Conservation (phyloP, 2,113 vertebrate genomes). For the Oreochromis spilurus region DNA sequence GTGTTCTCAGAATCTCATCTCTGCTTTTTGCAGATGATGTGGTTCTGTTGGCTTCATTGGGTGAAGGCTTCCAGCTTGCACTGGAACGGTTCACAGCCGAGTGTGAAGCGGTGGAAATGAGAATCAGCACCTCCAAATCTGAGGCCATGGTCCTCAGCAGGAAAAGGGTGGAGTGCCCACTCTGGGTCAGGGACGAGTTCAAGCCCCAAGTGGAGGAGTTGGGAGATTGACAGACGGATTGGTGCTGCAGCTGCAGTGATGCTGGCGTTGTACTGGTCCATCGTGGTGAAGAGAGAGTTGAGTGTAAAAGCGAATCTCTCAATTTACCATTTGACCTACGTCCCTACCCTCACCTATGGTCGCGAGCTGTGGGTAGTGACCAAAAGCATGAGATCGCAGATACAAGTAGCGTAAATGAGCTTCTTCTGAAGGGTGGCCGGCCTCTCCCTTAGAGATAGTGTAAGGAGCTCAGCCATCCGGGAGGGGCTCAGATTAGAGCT, state of each 20-base stretch:
- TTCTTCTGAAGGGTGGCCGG: accelerated
- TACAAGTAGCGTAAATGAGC: neutral
- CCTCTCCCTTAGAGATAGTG: accelerated
- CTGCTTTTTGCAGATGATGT: neutral
- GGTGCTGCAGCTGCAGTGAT: neutral
- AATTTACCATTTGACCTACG: accelerated
- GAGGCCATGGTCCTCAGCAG: accelerated
- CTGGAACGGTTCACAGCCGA: accelerated
- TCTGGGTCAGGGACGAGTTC: accelerated
- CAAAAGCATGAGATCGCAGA: accelerated
- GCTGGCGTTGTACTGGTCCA: accelerated
- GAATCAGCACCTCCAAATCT: neutral
- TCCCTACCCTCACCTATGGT: neutral
- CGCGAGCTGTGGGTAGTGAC: neutral
- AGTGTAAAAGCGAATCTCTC: neutral
- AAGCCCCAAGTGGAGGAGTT: accelerated
- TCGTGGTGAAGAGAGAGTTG: accelerated
- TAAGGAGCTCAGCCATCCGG: accelerated
- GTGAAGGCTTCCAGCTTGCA: neutral
- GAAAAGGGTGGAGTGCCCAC: neutral
- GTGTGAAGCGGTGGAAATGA: neutral
- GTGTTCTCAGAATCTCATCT: neutral
- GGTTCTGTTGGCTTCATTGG: neutral
- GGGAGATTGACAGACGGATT: accelerated
- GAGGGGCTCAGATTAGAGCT: neutral